Conservation (phyloP, 1,140 invertebrate genomes). For the Diuraphis noxia region DNA sequence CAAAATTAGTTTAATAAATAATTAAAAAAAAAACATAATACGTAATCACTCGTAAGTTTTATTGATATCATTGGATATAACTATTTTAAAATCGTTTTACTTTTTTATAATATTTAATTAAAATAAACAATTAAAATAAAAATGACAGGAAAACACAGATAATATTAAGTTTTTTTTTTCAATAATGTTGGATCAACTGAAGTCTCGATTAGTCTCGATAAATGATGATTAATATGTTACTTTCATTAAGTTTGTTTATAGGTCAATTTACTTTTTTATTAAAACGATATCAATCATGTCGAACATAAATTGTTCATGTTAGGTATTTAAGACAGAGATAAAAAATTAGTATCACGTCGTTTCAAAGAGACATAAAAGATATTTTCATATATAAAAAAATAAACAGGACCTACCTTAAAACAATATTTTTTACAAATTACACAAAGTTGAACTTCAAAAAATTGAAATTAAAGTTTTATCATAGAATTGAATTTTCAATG, state of each 20-base stretch:
- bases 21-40: background rate
- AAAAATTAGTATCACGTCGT: background rate
- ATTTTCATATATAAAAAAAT: background rate
- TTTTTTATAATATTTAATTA: background rate
- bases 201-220: background rate
- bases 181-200: background rate
- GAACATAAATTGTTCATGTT: background rate
- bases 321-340: background rate
- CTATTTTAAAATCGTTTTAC: background rate
- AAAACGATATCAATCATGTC: background rate
- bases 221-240: background rate
- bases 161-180: background rate
- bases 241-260: background rate
- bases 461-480: background rate
- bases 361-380: background rate
- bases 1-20: background rate
- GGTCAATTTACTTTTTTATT: background rate
- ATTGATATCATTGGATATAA: background rate
- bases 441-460: background rate
- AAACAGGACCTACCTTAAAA: background rate
- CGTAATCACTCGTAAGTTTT: background rate
- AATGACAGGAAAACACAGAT: background rate
- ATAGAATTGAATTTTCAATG: background rate
- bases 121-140: background rate
- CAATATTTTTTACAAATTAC: background rate